Percentiles rank a stretch among this genome's conserved stretches.
These are phyloP conservation scores for Heliconius cydno DNA, from an alignment of 2,888 invertebrate species.

Conservation along the genomic window DNA sequence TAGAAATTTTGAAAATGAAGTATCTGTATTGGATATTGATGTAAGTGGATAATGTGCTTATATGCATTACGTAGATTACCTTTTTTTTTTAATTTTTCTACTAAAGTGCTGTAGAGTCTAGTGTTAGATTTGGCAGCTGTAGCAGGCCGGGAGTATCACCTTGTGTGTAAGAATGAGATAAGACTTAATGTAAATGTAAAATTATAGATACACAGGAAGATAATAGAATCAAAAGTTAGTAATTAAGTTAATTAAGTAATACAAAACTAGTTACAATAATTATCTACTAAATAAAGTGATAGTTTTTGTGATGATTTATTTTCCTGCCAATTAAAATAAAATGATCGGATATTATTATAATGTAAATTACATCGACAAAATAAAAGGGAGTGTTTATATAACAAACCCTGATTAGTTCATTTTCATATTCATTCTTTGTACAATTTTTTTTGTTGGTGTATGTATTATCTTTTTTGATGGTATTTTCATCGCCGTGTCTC, in stretches of 20 bases:
- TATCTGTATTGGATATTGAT: conserved; percentile 23
- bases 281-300: not conserved
- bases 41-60: not conserved
- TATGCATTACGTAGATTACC: not conserved
- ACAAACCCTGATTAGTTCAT: no score
- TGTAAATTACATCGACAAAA: no score
- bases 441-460: not conserved
- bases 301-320: no score
- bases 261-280: not conserved
- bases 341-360: not conserved
- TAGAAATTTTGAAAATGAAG: conserved; percentile 48
- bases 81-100: not conserved
- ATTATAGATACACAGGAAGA: no score
- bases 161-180: no score
- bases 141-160: no score
- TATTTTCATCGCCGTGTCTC: not conserved
- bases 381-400: no score
- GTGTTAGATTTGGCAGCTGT: no score
- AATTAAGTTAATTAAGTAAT: not conserved
- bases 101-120: not conserved
- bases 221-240: no score
- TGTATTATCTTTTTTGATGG: not conserved
- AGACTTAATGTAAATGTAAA: no score
- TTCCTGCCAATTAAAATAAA: no score
- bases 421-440: no score